Evolutionary conservation across 1,140 invertebrate genomes (phyloP), one percentile per base, ranked within the genome.

Genomic region (Cotesia chilonis): DNA sequence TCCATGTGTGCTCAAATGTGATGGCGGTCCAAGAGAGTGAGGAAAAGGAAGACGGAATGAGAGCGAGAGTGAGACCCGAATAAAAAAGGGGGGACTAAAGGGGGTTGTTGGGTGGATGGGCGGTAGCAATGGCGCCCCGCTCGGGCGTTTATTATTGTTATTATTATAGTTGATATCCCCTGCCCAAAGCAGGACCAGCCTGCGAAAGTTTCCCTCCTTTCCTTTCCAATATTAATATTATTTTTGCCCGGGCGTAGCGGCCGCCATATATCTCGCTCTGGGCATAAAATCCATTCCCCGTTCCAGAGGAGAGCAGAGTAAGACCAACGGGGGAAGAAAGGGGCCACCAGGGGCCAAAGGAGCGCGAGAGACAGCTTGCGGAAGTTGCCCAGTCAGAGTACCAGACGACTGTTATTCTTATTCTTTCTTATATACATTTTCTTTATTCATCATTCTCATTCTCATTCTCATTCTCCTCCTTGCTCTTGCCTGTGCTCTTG

Each of bases 221-320:
- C 82, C 83, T 86, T 85, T 85, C 84, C 84, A 84, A 86, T 86
- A 84, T 86, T 86, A 86, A 86, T 86, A 86, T 86, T 86, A 86
- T 86, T 86, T 86, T 85, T 86, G 84, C 84, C 84, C 84, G 84
- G 84, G 84, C 84, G 82, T 84, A 86, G 84, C 83, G 83, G 83
- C 84, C 83, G 84, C 84, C 83, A 86, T 86, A 86, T 86, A 86
- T 86, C 82, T 86, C 84, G 82, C 82, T 83, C 83, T 86, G 83
- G 84, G 84, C 84, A 86, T 86, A 85, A 86, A 86, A 86, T 85
- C 84, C 84, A 86, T 86, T 86, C 82, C 82, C 80, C 82, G 79
- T 83, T 82, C 61, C 61, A 63, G 64, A 74, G 73, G 78, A 28
- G 66, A 64, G 28, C 28, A 28, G 28, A 28, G 28, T 28, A 28